Base-by-base conservation (phyloP, 2,888 invertebrate genomes). In the Ophioninae sp. region DNA sequence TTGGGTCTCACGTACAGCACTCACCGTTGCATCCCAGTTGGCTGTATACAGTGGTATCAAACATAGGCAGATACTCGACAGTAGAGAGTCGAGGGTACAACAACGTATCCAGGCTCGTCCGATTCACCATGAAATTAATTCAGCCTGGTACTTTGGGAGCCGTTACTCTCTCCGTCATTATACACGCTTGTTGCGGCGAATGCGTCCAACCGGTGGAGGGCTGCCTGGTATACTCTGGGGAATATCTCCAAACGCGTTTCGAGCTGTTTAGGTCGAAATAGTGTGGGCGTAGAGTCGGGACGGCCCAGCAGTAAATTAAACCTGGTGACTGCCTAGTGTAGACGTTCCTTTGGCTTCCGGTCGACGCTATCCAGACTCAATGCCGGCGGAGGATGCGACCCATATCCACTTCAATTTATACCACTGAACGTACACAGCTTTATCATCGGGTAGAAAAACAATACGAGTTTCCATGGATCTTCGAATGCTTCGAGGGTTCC, bases 291-390 rank as follows among this genome's bases (percentile, higher is more conserved):
- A 69, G 76, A 79, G 76, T 64, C 79, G 74, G 61, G 61, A 79
- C 73, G 68, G 76, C 44, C 50, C 81, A 74, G 81, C 85, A 84
- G 83, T 85, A 86, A 87, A 86, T 87, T 85, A 85, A 87, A 86
- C 86, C 83, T 82, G 80, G 84, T 81, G 72, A 77, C 83, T 83
- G 62, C 57, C 77, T 50, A 50, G 72, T 79, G 76, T 78, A 79
- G 79, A 84, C 77, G 81, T 82, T 84, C 73, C 73, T 84, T 82
- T 77, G 39, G 82, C 82, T 84, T 84, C 79, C 79, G 84, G 79
- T 81, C 70, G 79, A 79, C 79, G 72, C 81, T 59, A 79, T 74
- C 78, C 75, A 81, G 81, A 79, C 72, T 77, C 83, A 77, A 79
- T 69, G 83, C 69, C 78, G 59, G 17, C 81, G 23, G 77, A 77